Evolutionary conservation across 2,797 vertebrate genomes (phyloP), one percentile per base, ranked within the genome.

Genomic region (Stomatorhinus walkeri): DNA sequence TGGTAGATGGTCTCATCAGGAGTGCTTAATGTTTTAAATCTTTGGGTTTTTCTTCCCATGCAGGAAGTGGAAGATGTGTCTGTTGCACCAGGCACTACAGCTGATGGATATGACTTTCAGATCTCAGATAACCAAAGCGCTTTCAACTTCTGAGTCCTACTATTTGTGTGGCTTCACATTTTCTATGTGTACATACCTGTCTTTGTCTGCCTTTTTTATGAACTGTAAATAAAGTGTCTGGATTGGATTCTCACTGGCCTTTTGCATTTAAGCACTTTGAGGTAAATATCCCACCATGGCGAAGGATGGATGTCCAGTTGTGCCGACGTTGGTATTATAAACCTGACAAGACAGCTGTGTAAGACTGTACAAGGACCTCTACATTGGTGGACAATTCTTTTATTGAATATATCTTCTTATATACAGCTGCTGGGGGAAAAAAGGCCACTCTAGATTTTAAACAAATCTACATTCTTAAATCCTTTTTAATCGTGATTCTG

Each of bases 1-100:
- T 7, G 28, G 28, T n/a, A 6, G 40, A 32, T 24, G 22, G 24
- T 36, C 0, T 61, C 36, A 51, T 19, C 19, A 9, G 10, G 2
- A 3, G 28, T 5, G 16, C 79, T 76, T 7, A 1, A n/a, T 61
- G 32, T 19, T 19, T 32, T 64, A 52, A 10, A 14, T 64, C 0
- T 54, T 46, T 52, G 54, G 16, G 56, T 43, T 85, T 85, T 2
- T 87, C 16, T 48, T 24, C 19, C 9, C 7, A 83, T 91, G 7
- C 64, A 99, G 98, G 97, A 98, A 56, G 97, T 97, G 2, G 97
- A 96, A 90, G 97, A 98, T 88, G 93, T 96, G 81, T 93, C 91
- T 61, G 95, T 99, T 88, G 96, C 94, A n/a, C 98, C 98, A 51
- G 97, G 97, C 90, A 91, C 93, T 10, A 98, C 96, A 12, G 91